These are phyloP conservation scores for Sebastes diaconus DNA, from an alignment of 2,797 vertebrate species.

Conservation along the genomic window DNA sequence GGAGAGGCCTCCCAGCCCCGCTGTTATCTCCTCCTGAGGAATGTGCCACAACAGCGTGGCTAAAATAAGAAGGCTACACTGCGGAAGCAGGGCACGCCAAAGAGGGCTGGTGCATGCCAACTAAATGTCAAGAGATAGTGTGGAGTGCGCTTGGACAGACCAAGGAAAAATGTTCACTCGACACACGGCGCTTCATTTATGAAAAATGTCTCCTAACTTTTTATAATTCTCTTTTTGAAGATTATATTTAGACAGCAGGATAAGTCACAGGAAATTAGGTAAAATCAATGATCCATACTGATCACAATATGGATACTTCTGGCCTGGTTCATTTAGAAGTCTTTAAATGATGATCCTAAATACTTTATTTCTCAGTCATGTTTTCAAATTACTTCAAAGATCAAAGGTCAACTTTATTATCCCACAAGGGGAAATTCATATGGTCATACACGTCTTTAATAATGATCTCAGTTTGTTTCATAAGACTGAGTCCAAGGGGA, in stretches of 20 bases:
- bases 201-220: background rate
- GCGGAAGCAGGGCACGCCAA: conserved; percentile 67
- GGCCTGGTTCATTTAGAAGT: background rate
- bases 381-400: background rate
- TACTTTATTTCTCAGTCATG: background rate
- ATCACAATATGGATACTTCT: background rate
- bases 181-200: background rate
- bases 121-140: conserved; percentile 83
- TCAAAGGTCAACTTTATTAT: too few relatives aligned
- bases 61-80: conserved; percentile 81
- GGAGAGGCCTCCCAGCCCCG: conserved; percentile 47
- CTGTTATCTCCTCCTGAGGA: conserved; percentile 83
- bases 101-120: conserved; percentile 68
- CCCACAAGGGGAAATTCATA: too few relatives aligned
- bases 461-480: background rate
- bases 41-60: conserved; percentile 82
- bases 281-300: background rate
- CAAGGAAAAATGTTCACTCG: background rate
- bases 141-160: conserved; percentile 25
- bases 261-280: background rate
- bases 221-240: background rate
- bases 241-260: background rate
- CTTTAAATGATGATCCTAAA: background rate
- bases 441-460: background rate
- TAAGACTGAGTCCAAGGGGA: background rate